phyloP scores from a whole-genome alignment of 2,888 invertebrate genomes.

The Dugesia japonica region DNA sequence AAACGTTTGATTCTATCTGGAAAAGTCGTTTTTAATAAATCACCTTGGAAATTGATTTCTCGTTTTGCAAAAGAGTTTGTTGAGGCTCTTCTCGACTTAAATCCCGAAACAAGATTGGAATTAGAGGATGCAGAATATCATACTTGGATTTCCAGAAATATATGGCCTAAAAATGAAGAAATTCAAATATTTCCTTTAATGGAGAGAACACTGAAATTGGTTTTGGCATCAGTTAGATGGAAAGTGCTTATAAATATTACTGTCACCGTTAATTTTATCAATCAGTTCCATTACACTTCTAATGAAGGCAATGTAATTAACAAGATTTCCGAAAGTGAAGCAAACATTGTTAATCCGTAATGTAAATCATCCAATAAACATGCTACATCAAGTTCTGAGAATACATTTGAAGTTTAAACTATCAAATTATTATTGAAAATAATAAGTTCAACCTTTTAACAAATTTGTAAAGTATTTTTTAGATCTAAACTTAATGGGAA shows the following conservation, averaged over 20 bases:
- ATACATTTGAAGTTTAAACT: too few species aligned
- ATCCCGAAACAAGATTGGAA: background rate
- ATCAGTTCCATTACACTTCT: too few species aligned
- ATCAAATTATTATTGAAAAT: too few species aligned
- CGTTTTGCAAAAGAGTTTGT: background rate
- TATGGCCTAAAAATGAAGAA: background rate
- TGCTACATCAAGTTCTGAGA: too few species aligned
- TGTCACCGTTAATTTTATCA: background rate
- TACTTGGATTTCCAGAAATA: background rate
- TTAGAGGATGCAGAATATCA: background rate
- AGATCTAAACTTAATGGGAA: too few species aligned
- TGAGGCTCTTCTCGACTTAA: background rate
- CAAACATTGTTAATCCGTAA: too few species aligned
- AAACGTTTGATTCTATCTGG: slow-evolving; percentile 12
- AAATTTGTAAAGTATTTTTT: too few species aligned
- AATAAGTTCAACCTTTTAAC: too few species aligned
- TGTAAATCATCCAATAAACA: too few species aligned
- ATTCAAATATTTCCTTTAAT: background rate
- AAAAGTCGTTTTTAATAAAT: background rate
- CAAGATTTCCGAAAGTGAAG: too few species aligned
- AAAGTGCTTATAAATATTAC: background rate
- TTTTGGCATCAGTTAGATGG: background rate
- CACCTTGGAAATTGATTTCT: background rate
- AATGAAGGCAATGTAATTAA: too few species aligned
- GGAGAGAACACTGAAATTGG: background rate